Percentiles rank a stretch among this genome's conserved stretches.
Evolutionary conservation across 1,140 invertebrate genomes (phyloP).

Genomic region (Neomicropteryx cornuta): DNA sequence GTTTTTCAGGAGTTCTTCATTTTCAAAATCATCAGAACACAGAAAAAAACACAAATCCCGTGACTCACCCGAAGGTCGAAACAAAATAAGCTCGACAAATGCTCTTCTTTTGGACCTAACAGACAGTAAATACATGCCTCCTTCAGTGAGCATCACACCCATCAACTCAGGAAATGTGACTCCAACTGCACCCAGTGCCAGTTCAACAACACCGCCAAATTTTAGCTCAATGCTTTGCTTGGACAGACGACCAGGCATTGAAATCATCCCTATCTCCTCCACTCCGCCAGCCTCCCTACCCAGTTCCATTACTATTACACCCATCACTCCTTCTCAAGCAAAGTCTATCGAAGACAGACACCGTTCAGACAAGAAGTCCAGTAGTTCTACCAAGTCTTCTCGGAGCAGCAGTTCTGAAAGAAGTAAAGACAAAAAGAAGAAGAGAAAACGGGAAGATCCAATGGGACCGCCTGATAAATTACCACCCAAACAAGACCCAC

Average conservation of each 20-base stretch:
- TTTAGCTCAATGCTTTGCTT: conserved; percentile 53
- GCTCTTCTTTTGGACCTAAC: conserved; percentile 39
- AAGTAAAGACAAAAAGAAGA: conserved; percentile 67
- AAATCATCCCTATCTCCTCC: conserved; percentile 65
- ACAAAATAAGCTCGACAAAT: conserved; percentile 26
- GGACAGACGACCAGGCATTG: conserved; percentile 62
- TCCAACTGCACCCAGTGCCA: conserved; percentile 19
- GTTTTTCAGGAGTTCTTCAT: too few species aligned
- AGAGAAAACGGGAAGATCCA: conserved; percentile 64
- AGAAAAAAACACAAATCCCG: too few species aligned
- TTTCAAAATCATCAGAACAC: too few species aligned
- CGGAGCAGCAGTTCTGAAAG: conserved; percentile 40
- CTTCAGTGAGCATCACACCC: conserved; percentile 71
- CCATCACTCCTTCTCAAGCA: conserved; percentile 49
- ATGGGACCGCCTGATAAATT: conserved; percentile 80
- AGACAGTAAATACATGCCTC: conserved; percentile 50
- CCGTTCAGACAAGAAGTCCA: conserved; percentile 50
- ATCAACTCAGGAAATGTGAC: conserved; percentile 45
- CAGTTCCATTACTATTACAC: conserved; percentile 76
- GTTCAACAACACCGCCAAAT: conserved; percentile 30
- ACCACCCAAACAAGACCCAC: conserved; percentile 55
- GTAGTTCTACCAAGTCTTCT: conserved; percentile 40
- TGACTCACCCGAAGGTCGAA: conserved; percentile 20
- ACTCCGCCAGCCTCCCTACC: conserved; percentile 49
- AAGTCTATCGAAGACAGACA: conserved; percentile 48